Percentiles rank a stretch among this genome's conserved stretches.
phyloP scores from a whole-genome alignment of 2,113 vertebrate species.

The Aphelocoma coerulescens region DNA sequence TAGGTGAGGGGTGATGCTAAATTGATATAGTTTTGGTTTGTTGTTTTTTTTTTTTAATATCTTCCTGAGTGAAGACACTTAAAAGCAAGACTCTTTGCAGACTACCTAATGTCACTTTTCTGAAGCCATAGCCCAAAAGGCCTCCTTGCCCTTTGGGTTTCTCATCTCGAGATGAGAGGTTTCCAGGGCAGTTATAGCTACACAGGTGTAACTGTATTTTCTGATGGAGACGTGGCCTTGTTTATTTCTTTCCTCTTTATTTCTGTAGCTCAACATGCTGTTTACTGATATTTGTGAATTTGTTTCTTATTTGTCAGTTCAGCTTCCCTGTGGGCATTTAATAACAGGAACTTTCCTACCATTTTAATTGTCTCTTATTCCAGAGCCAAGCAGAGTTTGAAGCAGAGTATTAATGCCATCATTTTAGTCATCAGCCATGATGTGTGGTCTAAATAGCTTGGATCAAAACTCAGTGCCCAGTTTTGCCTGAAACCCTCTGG shows the following conservation, averaged over 20 bases:
- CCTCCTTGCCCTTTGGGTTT: not conserved
- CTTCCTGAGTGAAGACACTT: not conserved
- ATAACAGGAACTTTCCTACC: not conserved
- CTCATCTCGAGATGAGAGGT: not conserved
- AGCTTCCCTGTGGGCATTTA: not conserved
- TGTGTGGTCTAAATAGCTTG: not conserved
- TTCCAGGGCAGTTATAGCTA: not conserved
- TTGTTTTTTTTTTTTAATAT: not conserved
- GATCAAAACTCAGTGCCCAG: not conserved
- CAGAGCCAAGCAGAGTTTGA: not conserved
- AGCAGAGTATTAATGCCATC: not conserved
- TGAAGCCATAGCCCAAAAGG: not conserved
- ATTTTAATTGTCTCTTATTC: slow-evolving; percentile 1
- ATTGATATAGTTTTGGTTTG: not conserved
- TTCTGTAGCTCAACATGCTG: not conserved
- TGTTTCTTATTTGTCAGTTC: not conserved
- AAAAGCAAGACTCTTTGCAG: not conserved
- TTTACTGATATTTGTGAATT: not conserved
- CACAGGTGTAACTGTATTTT: not conserved
- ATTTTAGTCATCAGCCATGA: not conserved
- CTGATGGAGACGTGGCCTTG: not conserved
- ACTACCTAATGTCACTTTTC: not conserved
- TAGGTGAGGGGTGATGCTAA: not conserved
- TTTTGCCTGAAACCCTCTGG: not conserved
- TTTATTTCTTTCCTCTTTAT: not conserved